A percentile compares a stretch with the other conserved stretches of the same genome.
phyloP scores from a whole-genome alignment of 2,113 vertebrate genomes.

The Hippocampus guttulatus region DNA sequence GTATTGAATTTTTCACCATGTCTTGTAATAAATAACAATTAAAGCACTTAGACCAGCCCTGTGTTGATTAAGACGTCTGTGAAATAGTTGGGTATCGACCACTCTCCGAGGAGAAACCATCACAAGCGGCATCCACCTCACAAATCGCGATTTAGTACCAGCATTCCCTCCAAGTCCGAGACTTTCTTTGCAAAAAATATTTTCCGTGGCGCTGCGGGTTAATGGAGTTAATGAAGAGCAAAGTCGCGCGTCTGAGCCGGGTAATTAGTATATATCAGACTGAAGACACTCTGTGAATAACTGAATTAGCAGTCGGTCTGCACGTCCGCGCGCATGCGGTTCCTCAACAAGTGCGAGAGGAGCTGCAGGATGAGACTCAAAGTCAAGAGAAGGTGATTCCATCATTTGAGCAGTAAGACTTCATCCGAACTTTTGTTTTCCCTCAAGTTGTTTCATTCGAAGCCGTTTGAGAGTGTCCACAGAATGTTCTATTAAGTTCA shows the following conservation, averaged over 20 bases:
- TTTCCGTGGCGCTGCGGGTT: constrained; percentile 41
- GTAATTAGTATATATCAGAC: constrained; percentile 43
- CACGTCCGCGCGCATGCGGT: constrained; percentile 8
- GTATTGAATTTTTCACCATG: neutral
- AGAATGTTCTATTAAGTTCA: neutral
- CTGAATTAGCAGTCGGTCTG: constrained; percentile 29
- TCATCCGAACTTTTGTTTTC: constrained; percentile 6
- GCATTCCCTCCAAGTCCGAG: neutral
- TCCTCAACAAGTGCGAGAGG: constrained; percentile 7
- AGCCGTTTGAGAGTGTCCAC: neutral
- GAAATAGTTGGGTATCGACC: neutral
- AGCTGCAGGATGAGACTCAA: neutral
- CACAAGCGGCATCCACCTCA: neutral
- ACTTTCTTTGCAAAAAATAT: constrained; percentile 32
- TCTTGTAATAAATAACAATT: neutral
- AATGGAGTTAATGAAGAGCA: constrained; percentile 58
- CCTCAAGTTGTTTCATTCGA: constrained; percentile 3
- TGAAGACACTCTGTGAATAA: constrained; percentile 35
- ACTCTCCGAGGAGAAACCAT: neutral
- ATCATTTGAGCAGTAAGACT: neutral
- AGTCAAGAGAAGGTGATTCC: neutral
- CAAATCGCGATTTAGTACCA: neutral
- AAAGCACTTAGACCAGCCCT: neutral
- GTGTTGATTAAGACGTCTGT: neutral
- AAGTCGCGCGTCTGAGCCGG: constrained; percentile 39